Conservation (phyloP, 2,888 invertebrate species). For the Nomada ruficornis region DNA sequence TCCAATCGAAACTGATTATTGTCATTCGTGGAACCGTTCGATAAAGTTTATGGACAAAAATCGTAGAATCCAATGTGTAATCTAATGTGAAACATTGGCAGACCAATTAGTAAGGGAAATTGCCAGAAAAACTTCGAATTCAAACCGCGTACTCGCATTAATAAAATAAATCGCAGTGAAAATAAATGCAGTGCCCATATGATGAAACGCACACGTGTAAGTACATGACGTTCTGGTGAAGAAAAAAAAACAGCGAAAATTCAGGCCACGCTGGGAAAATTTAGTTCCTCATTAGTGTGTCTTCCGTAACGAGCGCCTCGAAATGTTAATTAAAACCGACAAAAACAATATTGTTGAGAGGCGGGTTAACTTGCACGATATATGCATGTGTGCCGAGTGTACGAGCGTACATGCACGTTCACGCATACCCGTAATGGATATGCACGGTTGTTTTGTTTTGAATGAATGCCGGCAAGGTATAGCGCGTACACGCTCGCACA, state of each 20-base stretch:
- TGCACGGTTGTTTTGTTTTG: conserved; percentile 62
- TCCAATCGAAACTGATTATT: neutral
- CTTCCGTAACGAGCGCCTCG: conserved; percentile 14
- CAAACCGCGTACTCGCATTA: neutral
- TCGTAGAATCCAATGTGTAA: neutral
- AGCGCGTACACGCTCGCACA: conserved; percentile 5
- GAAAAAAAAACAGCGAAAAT: neutral
- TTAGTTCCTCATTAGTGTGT: conserved; percentile 17
- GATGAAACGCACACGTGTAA: neutral
- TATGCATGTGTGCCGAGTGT: neutral
- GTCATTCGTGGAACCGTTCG: neutral
- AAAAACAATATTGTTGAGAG: conserved; percentile 30
- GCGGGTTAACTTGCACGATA: conserved; percentile 23
- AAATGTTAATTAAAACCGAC: conserved; percentile 47
- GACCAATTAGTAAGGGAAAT: neutral
- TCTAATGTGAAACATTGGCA: too few relatives aligned
- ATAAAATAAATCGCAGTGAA: neutral
- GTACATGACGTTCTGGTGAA: neutral
- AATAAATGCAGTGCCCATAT: neutral
- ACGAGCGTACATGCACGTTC: neutral
- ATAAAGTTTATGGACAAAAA: neutral
- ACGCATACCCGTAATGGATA: conserved; percentile 48
- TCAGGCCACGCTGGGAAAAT: neutral
- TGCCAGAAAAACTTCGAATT: neutral
- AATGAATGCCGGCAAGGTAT: conserved; percentile 54